Conservation (phyloP, 1,140 invertebrate genomes). For the Zaprionus inermis region DNA sequence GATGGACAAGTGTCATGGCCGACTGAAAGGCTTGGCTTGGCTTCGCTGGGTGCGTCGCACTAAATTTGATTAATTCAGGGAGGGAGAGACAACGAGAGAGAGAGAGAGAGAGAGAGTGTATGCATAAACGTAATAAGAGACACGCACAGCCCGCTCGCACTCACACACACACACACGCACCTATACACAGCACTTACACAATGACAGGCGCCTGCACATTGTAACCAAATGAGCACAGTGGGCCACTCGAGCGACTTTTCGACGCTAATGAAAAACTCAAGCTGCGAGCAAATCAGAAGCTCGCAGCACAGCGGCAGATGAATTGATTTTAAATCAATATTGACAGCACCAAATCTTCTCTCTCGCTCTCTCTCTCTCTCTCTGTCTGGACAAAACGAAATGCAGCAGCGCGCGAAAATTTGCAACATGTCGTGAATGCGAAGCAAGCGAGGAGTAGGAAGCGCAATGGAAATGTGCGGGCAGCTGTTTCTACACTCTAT, state of each 20-base stretch:
- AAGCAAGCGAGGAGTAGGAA: constrained; percentile 37
- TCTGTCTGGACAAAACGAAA: constrained; percentile 8
- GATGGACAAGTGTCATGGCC: constrained; percentile 80
- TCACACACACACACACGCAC: not conserved
- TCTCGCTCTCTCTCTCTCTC: constrained; percentile 3
- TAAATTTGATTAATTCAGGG: constrained; percentile 72
- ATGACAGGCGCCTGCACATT: not conserved
- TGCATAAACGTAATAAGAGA: constrained; percentile 47
- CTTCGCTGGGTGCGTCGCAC: constrained; percentile 57
- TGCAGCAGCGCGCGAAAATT: constrained; percentile 34
- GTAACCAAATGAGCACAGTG: not conserved
- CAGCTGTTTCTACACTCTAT: constrained; percentile 20
- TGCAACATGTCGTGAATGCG: constrained; percentile 49
- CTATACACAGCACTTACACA: not conserved
- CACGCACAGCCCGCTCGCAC: constrained; percentile 5
- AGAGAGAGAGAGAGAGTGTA: constrained; percentile 31
- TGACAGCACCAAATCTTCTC: constrained; percentile 64
- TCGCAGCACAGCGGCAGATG: constrained; percentile 69
- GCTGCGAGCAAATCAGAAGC: constrained; percentile 69
- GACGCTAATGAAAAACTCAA: constrained; percentile 74
- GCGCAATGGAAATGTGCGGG: constrained; percentile 52
- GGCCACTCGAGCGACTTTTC: constrained; percentile 9
- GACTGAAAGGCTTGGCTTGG: constrained; percentile 62
- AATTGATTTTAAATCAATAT: constrained; percentile 82
- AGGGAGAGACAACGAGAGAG: constrained; percentile 23